Evolutionary conservation across 2,113 vertebrate genomes (phyloP), one percentile per base, ranked within the genome.

Genomic region (Dendropsophus ebraccatus): DNA sequence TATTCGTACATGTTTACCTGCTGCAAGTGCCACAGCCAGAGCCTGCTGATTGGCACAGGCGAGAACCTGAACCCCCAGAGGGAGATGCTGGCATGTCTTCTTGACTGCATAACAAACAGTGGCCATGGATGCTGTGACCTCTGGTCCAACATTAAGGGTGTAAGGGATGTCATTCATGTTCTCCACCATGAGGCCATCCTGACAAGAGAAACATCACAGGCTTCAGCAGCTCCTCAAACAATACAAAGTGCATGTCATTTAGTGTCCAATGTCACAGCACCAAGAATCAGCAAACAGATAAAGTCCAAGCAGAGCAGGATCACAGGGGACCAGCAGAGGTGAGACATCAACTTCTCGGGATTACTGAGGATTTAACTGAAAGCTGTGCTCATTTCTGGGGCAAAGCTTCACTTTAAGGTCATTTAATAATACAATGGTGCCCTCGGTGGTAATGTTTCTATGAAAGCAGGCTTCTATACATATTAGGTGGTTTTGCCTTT

Each of bases 101-200:
- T 94, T 95, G 28, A 96, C 91, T 0, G 95, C 92, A 0, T 90
- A 45, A 30, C 92, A 92, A 0, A 97, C 84, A 0, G 92, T 90
- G 0, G 96, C 90, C 96, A 97, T 95, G 5, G 92, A 92, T 0
- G 96, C 91, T 0, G 90, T 93, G n/a, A 96, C 93, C 87, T 97
- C 96, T 0, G 95, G 94, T 16, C 96, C 96, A 13, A 93, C 89
- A 1, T 87, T 25, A 81, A 94, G 83, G 0, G 88, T 91, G 89
- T 97, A 97, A 0, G 96, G 96, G 82, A 96, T 87, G 17, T 97
- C 95, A 6, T 97, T 96, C 96, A 96, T 97, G 90, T 98, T 97
- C 89, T 98, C 96, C 50, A 98, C 88, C 5, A 97, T 92, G 85
- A 96, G 5, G 5, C 91, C 96, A 8, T 97, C 96, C 97, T 97